Conservation (phyloP, 2,888 invertebrate species). For the Drosophila recens region DNA sequence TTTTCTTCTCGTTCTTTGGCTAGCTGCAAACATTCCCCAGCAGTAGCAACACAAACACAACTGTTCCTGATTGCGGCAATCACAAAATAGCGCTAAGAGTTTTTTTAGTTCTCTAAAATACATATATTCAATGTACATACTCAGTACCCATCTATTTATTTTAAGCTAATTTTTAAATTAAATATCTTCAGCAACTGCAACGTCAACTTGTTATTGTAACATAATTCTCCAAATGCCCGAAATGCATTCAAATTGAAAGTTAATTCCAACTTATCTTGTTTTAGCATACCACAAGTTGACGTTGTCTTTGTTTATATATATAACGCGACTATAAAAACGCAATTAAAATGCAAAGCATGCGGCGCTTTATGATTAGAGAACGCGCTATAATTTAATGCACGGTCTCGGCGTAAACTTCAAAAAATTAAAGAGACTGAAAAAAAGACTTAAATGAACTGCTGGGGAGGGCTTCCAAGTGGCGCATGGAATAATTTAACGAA, state of each 20-base stretch:
- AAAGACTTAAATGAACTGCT: conserved; percentile 42
- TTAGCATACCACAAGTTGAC: conserved; percentile 8
- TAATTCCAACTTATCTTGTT: conserved; percentile 6
- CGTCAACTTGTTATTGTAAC: conserved; percentile 8
- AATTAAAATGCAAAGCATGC: conserved; percentile 70
- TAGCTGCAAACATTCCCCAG: conserved; percentile 35
- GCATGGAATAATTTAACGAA: conserved; percentile 57
- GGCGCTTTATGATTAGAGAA: conserved; percentile 66
- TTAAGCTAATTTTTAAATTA: conserved; percentile 16
- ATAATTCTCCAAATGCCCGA: conserved; percentile 1
- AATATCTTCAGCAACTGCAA: conserved; percentile 7
- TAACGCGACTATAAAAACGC: conserved; percentile 23
- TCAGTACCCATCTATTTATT: conserved; percentile 2
- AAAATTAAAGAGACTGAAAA: conserved; percentile 24
- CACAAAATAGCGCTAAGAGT: conserved; percentile 53
- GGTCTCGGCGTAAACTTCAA: conserved; percentile 46
- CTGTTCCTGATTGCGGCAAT: conserved; percentile 68
- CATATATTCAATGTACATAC: conserved; percentile 51
- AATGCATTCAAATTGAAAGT: conserved; percentile 28
- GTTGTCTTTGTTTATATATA: conserved; percentile 20
- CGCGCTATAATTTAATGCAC: conserved; percentile 67
- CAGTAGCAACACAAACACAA: conserved; percentile 22
- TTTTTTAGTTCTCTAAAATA: conserved; percentile 38
- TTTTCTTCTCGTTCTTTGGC: conserved; percentile 29
- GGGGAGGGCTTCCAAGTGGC: conserved; percentile 38